phyloP scores from a whole-genome alignment of 1,140 invertebrate genomes.

The Drosophila suzukii region DNA sequence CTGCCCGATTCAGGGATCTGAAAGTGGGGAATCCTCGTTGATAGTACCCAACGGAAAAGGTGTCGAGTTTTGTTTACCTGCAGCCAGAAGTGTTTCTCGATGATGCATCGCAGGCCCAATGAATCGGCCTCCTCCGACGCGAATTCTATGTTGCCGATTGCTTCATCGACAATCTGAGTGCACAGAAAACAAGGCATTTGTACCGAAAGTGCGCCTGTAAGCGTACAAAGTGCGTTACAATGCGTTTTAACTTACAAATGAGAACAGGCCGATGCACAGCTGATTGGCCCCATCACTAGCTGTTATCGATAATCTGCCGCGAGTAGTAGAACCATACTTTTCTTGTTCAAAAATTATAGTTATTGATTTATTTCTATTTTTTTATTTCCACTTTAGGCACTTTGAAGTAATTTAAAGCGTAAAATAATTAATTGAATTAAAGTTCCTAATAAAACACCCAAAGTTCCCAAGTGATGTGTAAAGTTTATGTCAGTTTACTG shows the following conservation, averaged over 20 bases:
- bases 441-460: too few species aligned
- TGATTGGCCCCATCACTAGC: conserved; percentile 8
- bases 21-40: neutral
- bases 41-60: neutral
- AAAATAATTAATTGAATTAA: too few species aligned
- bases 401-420: too few species aligned
- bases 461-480: too few species aligned
- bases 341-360: too few species aligned
- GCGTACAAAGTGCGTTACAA: conserved; percentile 3
- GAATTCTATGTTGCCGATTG: conserved; percentile 37
- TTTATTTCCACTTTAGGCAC: too few species aligned
- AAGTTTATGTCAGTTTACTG: too few species aligned
- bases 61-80: conserved; percentile 37
- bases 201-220: neutral
- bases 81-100: conserved; percentile 70
- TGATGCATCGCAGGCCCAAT: conserved; percentile 46
- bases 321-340: neutral
- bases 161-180: neutral
- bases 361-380: too few species aligned
- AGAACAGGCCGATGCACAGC: conserved; percentile 4
- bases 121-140: conserved; percentile 46
- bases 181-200: conserved; percentile 14
- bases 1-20: conserved; percentile 28
- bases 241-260: conserved; percentile 15
- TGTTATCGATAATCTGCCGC: conserved; percentile 14